phyloP scores from a whole-genome alignment of 2,113 vertebrate species.

The Panurus biarmicus region DNA sequence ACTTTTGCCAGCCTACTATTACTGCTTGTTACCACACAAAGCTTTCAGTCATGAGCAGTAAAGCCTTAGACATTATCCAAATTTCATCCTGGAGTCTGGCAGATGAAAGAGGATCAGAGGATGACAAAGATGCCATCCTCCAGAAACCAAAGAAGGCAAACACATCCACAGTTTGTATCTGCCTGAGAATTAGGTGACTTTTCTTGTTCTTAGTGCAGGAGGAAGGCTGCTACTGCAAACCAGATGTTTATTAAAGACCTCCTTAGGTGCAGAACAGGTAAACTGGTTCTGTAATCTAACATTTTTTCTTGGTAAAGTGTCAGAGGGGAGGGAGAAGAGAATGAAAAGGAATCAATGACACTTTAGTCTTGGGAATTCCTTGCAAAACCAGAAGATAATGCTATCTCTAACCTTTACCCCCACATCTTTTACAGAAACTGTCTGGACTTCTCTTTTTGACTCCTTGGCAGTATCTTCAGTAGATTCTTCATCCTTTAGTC shows the following conservation, averaged over 20 bases:
- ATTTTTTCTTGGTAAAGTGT: not conserved
- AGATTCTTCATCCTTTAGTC: conserved; percentile 91
- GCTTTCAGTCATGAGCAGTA: not conserved
- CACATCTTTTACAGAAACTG: conserved; percentile 82
- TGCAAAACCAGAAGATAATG: not conserved
- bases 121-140: not conserved
- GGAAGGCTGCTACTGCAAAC: not conserved
- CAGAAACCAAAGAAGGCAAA: not conserved
- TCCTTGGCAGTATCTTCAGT: conserved; percentile 79
- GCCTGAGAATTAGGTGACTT: not conserved
- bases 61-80: not conserved
- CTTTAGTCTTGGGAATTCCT: not conserved
- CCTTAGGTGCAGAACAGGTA: not conserved
- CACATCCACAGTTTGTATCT: not conserved
- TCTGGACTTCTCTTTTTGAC: conserved; percentile 76
- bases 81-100: not conserved
- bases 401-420: conserved; percentile 82
- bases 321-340: not conserved
- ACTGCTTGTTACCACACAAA: not conserved
- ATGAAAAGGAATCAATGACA: not conserved
- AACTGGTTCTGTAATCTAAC: not conserved
- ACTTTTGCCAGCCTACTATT: not conserved
- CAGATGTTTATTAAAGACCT: not conserved
- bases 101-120: not conserved
- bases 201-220: not conserved